Conservation (phyloP, 30 jellyfish, hydroid and myxozoan genomes). For the Clytia hemisphaerica region DNA sequence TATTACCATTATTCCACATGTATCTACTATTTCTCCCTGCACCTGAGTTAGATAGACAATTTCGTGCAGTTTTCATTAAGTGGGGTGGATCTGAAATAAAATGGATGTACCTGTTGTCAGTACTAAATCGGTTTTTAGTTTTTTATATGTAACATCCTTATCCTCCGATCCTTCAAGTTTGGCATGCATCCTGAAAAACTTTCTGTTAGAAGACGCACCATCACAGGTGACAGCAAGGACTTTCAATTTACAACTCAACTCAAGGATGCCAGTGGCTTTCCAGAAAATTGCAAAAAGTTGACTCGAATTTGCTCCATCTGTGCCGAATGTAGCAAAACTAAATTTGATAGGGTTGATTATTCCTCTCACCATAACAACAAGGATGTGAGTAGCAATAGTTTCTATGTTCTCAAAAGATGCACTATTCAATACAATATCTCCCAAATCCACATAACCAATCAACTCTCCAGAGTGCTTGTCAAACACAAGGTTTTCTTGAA, state of each 20-base stretch:
- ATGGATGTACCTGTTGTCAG: too few species aligned
- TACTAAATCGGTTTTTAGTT: too few species aligned
- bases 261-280: constrained; percentile 33
- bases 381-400: too few species aligned
- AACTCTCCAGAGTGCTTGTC: constrained; percentile 4
- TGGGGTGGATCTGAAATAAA: constrained; percentile 20
- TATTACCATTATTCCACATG: constrained; percentile 74
- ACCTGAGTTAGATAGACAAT: constrained; percentile 35
- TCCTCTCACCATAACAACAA: too few species aligned
- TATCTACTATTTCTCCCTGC: constrained; percentile 38
- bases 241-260: constrained; percentile 25
- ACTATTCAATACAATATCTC: neutral
- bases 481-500: neutral
- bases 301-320: too few species aligned
- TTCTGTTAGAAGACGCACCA: constrained; percentile 59
- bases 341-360: too few species aligned
- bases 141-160: constrained; percentile 35
- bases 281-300: too few species aligned
- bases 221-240: constrained; percentile 62
- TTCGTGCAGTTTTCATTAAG: constrained; percentile 34
- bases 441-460: neutral
- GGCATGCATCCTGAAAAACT: constrained; percentile 19
- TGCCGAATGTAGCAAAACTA: too few species aligned
- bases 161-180: constrained; percentile 23
- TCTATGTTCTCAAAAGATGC: constrained; percentile 3